These are phyloP conservation scores for Upupa epops DNA, from an alignment of 2,113 vertebrate genomes.

Conservation along the genomic window DNA sequence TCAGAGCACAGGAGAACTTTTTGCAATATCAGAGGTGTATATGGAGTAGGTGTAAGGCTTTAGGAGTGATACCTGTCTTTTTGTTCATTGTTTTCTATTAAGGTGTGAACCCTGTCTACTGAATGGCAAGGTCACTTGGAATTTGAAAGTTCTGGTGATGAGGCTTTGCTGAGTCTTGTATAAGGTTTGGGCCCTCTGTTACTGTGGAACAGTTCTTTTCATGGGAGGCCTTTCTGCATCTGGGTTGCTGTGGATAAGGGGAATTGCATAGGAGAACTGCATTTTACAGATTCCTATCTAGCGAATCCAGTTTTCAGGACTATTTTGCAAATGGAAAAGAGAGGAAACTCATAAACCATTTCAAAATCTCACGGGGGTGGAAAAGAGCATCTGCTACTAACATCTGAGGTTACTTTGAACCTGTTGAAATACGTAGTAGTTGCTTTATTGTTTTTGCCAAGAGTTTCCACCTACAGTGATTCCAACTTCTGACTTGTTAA, in stretches of 20 bases:
- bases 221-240: neutral
- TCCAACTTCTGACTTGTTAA: conserved; percentile 45
- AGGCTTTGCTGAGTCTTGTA: neutral
- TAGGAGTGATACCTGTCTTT: neutral
- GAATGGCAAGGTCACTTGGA: neutral
- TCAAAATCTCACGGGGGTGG: conserved; percentile 65
- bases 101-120: neutral
- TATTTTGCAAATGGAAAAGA: conserved; percentile 37
- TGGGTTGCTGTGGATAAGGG: neutral
- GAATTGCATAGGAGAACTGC: neutral
- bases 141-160: neutral
- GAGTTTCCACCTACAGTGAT: conserved; percentile 64
- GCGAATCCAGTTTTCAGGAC: neutral
- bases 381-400: conserved; percentile 70
- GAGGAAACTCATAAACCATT: conserved; percentile 61
- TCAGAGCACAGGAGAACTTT: neutral
- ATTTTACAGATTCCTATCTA: neutral
- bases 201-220: neutral
- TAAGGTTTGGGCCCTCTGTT: neutral
- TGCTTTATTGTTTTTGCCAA: conserved; percentile 74
- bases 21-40: fast-evolving
- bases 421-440: conserved; percentile 69
- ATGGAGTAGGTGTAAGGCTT: neutral
- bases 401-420: conserved; percentile 76
- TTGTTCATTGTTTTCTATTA: neutral